A percentile compares a stretch with the other conserved stretches of the same genome.
Conservation (phyloP, 2,113 vertebrate species). For the Platycercus adscitus region DNA sequence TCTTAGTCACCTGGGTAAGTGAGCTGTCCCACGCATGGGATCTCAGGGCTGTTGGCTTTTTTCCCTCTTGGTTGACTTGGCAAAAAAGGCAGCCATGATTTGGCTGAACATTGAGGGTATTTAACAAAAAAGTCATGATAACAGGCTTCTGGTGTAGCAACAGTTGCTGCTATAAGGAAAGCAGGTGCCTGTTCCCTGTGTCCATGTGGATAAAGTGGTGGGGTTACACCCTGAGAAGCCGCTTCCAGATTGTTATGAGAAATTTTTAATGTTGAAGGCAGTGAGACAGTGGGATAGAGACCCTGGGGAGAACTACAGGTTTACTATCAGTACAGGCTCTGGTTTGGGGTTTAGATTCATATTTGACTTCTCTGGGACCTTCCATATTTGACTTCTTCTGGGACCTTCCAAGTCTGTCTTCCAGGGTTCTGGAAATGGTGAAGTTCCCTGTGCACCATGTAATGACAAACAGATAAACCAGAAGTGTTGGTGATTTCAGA, state of each 20-base stretch:
- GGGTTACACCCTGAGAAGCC: not conserved
- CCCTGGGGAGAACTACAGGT: not conserved
- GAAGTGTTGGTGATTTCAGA: not conserved
- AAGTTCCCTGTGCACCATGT: not conserved
- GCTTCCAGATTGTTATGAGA: not conserved
- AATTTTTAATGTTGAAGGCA: not conserved
- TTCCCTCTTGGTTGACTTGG: not conserved
- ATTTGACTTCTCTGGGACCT: not conserved
- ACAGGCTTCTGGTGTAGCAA: not conserved
- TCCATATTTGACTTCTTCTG: not conserved
- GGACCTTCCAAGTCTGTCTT: not conserved
- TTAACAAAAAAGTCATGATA: not conserved
- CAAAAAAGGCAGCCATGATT: not conserved
- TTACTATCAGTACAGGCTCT: not conserved
- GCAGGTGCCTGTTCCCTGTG: not conserved
- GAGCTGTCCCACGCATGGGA: not conserved
- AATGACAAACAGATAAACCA: not conserved
- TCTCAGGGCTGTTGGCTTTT: not conserved
- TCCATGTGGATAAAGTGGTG: not conserved
- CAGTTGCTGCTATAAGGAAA: not conserved
- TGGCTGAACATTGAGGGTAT: not conserved
- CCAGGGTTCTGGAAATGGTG: not conserved
- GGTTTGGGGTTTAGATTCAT: not conserved
- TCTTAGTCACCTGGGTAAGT: conserved; percentile 85
- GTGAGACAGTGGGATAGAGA: not conserved